phyloP scores from a whole-genome alignment of 2,888 invertebrate species.

The Chorisops tibialis region DNA sequence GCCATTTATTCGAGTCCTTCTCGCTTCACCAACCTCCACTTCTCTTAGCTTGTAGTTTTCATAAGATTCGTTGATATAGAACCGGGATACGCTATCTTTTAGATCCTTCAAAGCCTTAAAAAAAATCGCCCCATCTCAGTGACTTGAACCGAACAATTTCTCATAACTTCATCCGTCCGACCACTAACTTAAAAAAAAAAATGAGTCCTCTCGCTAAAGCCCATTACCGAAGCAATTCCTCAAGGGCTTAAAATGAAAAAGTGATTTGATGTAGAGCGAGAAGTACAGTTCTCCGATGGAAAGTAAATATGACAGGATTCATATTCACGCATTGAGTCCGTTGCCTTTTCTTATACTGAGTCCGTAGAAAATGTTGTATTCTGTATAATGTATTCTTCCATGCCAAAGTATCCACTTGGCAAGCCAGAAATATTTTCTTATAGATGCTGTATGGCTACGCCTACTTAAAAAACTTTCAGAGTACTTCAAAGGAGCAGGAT shows the following conservation, averaged over 20 bases:
- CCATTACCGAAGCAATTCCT: constrained; percentile 15
- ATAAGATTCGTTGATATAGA: constrained; percentile 5
- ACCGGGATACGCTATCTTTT: constrained; percentile 2
- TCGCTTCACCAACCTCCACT: background rate
- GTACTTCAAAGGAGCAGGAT: no score
- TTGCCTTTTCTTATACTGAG: constrained; percentile 7
- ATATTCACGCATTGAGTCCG: constrained; percentile 15
- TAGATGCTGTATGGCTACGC: no score
- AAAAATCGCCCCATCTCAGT: no score
- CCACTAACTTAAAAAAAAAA: no score
- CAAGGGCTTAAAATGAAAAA: constrained; percentile 18
- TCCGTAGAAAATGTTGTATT: constrained; percentile 17
- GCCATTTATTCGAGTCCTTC: constrained; percentile 1
- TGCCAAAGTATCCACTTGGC: constrained; percentile 13
- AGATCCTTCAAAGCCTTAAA: no score
- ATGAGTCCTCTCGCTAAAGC: background rate
- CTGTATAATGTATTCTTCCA: constrained; percentile 8
- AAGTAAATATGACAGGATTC: constrained; percentile 21
- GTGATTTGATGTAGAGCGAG: constrained; percentile 12
- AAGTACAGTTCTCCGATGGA: no score
- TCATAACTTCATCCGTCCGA: no score
- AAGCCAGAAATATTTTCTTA: constrained; percentile 4
- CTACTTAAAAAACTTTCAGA: no score
- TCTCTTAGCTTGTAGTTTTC: constrained; percentile 2
- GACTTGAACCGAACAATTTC: no score